These are phyloP conservation scores for Microplitis mediator DNA, from an alignment of 1,140 invertebrate genomes.

Conservation along the genomic window DNA sequence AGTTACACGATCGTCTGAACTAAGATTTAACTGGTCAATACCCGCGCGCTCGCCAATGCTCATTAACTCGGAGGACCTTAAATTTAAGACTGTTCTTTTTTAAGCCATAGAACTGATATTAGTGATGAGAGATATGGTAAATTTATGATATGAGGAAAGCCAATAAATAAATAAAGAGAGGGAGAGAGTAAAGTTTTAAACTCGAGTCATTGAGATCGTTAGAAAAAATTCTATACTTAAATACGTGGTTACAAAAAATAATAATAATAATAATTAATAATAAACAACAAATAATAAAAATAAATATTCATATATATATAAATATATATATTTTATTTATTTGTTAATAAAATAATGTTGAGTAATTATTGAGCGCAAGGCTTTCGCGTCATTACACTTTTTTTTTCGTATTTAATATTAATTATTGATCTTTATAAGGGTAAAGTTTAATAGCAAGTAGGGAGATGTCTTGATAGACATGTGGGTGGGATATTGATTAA, in stretches of 20 bases:
- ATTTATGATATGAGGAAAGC: constrained; percentile 6
- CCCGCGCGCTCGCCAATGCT: constrained; percentile 29
- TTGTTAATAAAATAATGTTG: background rate
- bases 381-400: too few species aligned
- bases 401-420: too few species aligned
- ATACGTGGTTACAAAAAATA: background rate
- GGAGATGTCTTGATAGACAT: background rate
- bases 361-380: background rate
- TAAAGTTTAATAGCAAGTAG: background rate
- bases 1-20: constrained; percentile 3
- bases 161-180: background rate
- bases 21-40: constrained; percentile 20
- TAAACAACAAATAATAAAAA: background rate
- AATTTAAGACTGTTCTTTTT: constrained; percentile 51
- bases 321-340: constrained; percentile 6
- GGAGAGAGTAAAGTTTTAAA: background rate
- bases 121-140: constrained; percentile 28
- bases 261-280: background rate
- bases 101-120: constrained; percentile 54
- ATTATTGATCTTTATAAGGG: background rate
- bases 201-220: background rate
- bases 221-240: constrained; percentile 15
- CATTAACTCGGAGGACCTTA: constrained; percentile 33
- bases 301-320: background rate
- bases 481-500: background rate